Base-by-base conservation (phyloP, 2,888 invertebrate genomes). In the Andrena flavipes region DNA sequence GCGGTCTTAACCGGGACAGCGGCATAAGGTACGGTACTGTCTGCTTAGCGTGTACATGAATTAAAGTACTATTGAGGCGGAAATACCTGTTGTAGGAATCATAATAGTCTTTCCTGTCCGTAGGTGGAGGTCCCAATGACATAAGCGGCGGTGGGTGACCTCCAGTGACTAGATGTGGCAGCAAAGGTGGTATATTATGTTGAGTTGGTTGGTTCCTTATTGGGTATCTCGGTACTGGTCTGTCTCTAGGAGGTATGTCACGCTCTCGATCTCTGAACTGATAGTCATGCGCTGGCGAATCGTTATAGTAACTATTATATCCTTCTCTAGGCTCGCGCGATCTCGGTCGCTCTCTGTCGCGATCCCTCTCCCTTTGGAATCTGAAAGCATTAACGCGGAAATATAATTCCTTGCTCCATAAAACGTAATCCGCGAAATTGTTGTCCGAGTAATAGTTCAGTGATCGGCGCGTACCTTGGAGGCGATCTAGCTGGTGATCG, bases 41-140 rank as follows among this genome's bases (percentile, higher is more conserved):
- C 82, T 84, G 81, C 88, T 90, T 91, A 91, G 87, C 92, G 90
- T 90, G 81, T 92, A 93, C 92, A 90, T 92, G 91, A 91, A 94
- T 93, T 85, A 93, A 92, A 93, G 84, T 92, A 94, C 93, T 92
- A 93, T 92, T 93, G 92, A 92, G 92, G 92, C 94, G 93, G 92
- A 94, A 94, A 94, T 94, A 94, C 94, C 94, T 94, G 93, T 93
- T 94, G 92, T 94, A 94, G 92, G 93, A 93, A 92, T 94, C 94
- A 93, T 94, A 94, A 94, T 94, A 94, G 93, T 94, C 94, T 94
- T 94, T 94, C 93, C 94, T 93, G 92, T 94, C 94, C 92, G 92
- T 89, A 75, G 91, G 88, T 84, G 90, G 90, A 85, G 92, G 91
- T 92, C 92, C 93, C 90, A 93, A 90, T 80, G 93, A 91, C 92